These are phyloP conservation scores for Parasteatoda lunata DNA, from an alignment of 2,888 invertebrate species.

Conservation along the genomic window DNA sequence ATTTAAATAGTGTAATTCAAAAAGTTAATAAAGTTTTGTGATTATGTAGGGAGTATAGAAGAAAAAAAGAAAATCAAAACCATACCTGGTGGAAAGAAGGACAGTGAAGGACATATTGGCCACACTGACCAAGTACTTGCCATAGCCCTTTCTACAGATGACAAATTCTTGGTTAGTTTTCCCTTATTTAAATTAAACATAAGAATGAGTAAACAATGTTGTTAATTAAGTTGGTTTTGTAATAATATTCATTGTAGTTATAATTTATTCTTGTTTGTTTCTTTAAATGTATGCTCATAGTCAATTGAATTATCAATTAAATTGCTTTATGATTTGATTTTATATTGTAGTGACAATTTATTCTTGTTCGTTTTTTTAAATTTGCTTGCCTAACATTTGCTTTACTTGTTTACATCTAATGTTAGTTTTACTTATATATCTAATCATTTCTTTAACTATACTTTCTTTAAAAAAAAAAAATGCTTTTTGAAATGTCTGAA, in stretches of 20 bases:
- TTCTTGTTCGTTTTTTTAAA: no score
- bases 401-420: no score
- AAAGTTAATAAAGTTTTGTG: not conserved
- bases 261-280: not conserved
- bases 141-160: conserved; percentile 85
- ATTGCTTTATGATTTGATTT: not conserved
- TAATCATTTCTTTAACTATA: no score
- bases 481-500: no score
- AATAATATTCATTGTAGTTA: no score
- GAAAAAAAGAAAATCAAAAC: conserved; percentile 73
- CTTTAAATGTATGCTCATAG: not conserved
- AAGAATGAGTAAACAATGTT: no score
- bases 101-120: conserved; percentile 72
- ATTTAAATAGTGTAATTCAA: no score
- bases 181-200: conserved; percentile 70
- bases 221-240: no score
- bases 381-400: no score
- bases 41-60: conserved; percentile 73
- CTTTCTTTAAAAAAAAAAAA: no score
- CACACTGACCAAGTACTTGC: conserved; percentile 78
- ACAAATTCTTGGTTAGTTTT: conserved; percentile 83
- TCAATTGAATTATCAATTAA: not conserved
- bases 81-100: conserved; percentile 73
- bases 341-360: no score
- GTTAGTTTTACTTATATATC: no score